phyloP scores from a whole-genome alignment of 1,140 invertebrate genomes.

The Apis dorsata region DNA sequence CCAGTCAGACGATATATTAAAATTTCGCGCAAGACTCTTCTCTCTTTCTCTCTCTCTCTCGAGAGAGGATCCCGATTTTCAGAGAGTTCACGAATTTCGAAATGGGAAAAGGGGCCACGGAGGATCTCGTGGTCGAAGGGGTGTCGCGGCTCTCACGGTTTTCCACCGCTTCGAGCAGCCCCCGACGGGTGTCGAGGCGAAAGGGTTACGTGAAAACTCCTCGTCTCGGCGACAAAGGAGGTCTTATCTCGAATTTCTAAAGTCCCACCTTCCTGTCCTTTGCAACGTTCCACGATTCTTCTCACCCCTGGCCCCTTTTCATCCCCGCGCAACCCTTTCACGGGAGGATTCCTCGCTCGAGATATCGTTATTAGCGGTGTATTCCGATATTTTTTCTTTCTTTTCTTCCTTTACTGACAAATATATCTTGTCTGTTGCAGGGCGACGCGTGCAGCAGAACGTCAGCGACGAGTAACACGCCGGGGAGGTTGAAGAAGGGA shows the following conservation, averaged over 20 bases:
- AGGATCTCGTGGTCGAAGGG: conserved; percentile 9
- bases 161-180: background rate
- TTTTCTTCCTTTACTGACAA: background rate
- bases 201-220: conserved; percentile 51
- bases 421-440: background rate
- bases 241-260: conserved; percentile 53
- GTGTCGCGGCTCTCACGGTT: conserved; percentile 34
- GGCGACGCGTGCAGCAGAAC: background rate
- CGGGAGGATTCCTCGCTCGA: conserved; percentile 22
- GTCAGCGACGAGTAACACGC: background rate
- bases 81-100: conserved; percentile 20
- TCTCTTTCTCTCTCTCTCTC: background rate
- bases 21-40: no score
- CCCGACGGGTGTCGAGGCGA: conserved; percentile 34
- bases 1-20: background rate
- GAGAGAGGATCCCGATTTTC: background rate
- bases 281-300: background rate
- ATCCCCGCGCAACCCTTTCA: conserved; percentile 24
- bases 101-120: conserved; percentile 26
- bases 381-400: background rate
- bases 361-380: conserved; percentile 44
- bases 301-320: background rate
- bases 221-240: conserved; percentile 45
- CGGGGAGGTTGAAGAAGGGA: background rate
- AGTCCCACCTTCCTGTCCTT: conserved; percentile 49